Evolutionary conservation across 2,113 vertebrate genomes (phyloP).

Genomic region (Equus przewalskii): DNA sequence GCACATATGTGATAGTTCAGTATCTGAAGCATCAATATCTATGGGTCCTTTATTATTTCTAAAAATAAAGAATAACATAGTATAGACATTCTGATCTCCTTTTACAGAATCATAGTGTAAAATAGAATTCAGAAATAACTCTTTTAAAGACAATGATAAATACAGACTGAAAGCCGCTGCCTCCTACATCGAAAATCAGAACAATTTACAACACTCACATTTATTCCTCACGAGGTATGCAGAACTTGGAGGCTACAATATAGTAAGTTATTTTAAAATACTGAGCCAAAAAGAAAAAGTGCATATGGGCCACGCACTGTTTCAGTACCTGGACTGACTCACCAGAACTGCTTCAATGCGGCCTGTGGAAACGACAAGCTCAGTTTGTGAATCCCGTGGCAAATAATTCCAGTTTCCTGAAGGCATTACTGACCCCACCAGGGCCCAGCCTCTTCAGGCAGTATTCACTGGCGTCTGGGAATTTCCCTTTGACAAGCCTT

Average conservation of each 20-base stretch:
- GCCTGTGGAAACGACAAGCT: neutral
- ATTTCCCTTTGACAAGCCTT: neutral
- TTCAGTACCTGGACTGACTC: neutral
- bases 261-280: neutral
- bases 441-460: neutral
- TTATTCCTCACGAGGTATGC: conserved; percentile 16
- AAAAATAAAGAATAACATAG: neutral
- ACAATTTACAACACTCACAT: neutral
- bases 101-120: neutral
- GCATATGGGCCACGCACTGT: neutral
- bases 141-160: conserved; percentile 12
- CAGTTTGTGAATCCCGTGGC: neutral
- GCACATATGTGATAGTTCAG: neutral
- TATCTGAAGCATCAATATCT: neutral
- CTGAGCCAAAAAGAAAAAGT: neutral
- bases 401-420: neutral
- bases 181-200: neutral
- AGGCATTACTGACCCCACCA: neutral
- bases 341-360: neutral
- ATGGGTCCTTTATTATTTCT: neutral
- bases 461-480: neutral
- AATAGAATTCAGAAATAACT: neutral
- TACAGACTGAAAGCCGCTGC: neutral
- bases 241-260: neutral
- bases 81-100: neutral